Evolutionary conservation across 2,888 invertebrate genomes (phyloP).

Genomic region (Drosophila nigricruria): DNA sequence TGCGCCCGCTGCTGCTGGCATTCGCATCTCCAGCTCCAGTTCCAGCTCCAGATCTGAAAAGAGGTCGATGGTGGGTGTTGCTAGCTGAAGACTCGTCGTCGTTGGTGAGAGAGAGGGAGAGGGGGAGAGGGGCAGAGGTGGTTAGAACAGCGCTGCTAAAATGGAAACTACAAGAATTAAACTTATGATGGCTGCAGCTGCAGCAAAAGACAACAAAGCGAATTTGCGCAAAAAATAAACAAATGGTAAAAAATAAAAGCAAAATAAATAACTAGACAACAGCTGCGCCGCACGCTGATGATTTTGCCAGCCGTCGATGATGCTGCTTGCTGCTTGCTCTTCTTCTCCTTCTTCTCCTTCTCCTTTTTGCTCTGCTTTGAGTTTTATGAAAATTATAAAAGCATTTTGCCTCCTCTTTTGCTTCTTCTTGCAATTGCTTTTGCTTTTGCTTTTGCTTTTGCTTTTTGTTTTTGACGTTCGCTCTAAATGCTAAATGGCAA

Average conservation of each 20-base stretch:
- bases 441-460: slow-evolving; percentile 14
- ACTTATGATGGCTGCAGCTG: slow-evolving; percentile 61
- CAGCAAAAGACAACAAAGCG: slow-evolving; percentile 53
- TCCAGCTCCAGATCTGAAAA: slow-evolving; percentile 69
- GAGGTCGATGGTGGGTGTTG: slow-evolving; percentile 81
- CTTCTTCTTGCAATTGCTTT: slow-evolving; percentile 12
- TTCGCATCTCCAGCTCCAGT: slow-evolving; percentile 59
- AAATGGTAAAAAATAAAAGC: slow-evolving; percentile 47
- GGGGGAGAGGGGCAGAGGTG: slow-evolving; percentile 39
- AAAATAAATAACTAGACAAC: slow-evolving; percentile 77
- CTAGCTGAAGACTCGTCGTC: slow-evolving; percentile 40
- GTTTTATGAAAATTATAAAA: slow-evolving; percentile 62
- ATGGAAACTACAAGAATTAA: slow-evolving; percentile 68
- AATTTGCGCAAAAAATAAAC: slow-evolving; percentile 43
- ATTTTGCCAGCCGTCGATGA: slow-evolving; percentile 33
- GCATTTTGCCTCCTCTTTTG: slow-evolving; percentile 42
- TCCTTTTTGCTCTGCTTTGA: slow-evolving; percentile 2
- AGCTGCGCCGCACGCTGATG: slow-evolving; percentile 62
- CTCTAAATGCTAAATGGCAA: slow-evolving; percentile 28
- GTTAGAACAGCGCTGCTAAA: slow-evolving; percentile 62
- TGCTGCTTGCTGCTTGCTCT: neutral
- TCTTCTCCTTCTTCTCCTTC: neutral
- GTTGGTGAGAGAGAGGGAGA: no score
- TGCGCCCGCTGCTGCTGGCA: slow-evolving; percentile 19
- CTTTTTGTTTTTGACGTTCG: slow-evolving; percentile 27